Evolutionary conservation across 2,113 vertebrate species (phyloP), one percentile per base, ranked within the genome.

Genomic region (Ictalurus punctatus): DNA sequence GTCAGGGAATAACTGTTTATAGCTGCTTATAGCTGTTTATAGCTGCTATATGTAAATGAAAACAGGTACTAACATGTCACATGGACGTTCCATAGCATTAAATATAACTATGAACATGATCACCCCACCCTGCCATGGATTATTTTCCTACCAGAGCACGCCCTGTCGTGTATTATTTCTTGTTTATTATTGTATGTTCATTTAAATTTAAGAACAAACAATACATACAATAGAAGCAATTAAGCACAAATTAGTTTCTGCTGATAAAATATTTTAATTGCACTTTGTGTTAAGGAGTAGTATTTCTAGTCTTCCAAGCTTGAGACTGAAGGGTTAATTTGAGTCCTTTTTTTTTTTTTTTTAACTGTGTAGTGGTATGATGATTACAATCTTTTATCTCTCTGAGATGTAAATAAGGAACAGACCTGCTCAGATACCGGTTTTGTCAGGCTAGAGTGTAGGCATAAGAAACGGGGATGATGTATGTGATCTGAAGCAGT

Each of bases 381-480:
- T 7, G 56, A 81, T 87, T 48, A 59, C 61, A 48, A 82, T 87
- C 85, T 87, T 69, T 52, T 87, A 81, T 91, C 65, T 58, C 10
- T 76, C 37, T 56, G 1, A 30, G 73, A 54, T 61, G 44, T 87
- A 89, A 89, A 86, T 89, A 89, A 89, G 56, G 48, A 44, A 61
- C 40, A 65, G 78, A 76, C 86, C 82, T 85, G 81, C 85, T 82
- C 25, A 30, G 5, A 61, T 87, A 88, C 76, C 23, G n/a, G 86
- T 91, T 89, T 87, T 87, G 80, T 89, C 74, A 67, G 74, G 67
- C 65, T 52, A 44, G 30, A 65, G 69, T 69, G 34, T 85, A 61
- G 54, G 17, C 81, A 27, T 8, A 84, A 89, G 27, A 69, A n/a
- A 17, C 14, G 21, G 54, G 63, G 30, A 76, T 67, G 56, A n/a